phyloP scores from a whole-genome alignment of 1,140 invertebrate genomes.

The Brachionus calyciflorus region DNA sequence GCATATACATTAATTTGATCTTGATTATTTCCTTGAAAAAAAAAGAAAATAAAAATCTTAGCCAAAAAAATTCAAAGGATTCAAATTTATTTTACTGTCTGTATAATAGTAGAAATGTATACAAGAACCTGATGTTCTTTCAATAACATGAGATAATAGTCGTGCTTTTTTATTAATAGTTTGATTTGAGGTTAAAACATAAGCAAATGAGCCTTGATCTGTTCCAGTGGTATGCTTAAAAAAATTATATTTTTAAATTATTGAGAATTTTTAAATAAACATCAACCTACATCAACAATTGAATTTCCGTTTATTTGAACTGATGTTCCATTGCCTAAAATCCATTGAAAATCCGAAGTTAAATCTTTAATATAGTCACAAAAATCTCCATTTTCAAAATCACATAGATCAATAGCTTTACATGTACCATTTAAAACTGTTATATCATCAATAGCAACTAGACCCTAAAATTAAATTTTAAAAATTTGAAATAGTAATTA shows the following conservation, averaged over 20 bases:
- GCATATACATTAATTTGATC: constrained; percentile 19
- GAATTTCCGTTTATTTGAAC: background rate
- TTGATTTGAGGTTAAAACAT: background rate
- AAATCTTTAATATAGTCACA: constrained; percentile 13
- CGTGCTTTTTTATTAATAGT: background rate
- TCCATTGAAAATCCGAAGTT: background rate
- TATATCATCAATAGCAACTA: constrained; percentile 43
- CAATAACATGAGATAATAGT: background rate
- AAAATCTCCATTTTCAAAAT: constrained; percentile 32
- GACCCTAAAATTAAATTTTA: constrained; percentile 1
- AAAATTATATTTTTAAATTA: background rate
- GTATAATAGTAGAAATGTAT: constrained; percentile 45
- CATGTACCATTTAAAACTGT: constrained; percentile 13
- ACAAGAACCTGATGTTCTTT: constrained; percentile 24
- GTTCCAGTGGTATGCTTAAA: constrained; percentile 40
- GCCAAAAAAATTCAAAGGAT: too few species aligned
- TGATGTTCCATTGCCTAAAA: background rate
- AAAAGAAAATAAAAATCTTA: too few species aligned
- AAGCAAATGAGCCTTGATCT: constrained; percentile 15
- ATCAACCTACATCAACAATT: background rate
- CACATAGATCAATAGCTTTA: constrained; percentile 5
- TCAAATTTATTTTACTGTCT: background rate
- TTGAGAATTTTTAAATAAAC: too few species aligned
- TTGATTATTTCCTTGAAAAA: constrained; percentile 14
- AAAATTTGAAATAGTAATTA: background rate